Conservation (phyloP, 2,113 vertebrate genomes). For the Plestiodon gilberti region DNA sequence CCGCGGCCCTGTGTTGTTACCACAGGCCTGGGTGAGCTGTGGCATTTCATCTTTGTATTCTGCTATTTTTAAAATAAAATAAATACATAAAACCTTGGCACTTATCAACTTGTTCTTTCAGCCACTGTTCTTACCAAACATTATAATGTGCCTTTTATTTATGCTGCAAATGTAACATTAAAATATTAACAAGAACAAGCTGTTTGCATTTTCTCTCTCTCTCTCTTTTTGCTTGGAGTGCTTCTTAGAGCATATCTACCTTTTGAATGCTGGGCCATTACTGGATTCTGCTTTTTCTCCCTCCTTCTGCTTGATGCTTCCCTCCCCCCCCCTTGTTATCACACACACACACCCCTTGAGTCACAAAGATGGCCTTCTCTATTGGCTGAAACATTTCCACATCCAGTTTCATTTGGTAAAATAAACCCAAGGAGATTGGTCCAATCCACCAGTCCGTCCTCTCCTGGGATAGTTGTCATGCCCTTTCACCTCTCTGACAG, state of each 20-base stretch:
- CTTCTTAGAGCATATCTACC: background rate
- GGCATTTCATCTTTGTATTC: slow-evolving; percentile 27
- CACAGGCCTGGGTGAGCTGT: slow-evolving; percentile 18
- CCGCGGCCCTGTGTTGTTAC: slow-evolving; percentile 16
- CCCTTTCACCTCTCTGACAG: background rate
- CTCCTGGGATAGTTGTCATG: background rate
- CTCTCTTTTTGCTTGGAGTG: background rate
- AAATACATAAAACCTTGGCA: slow-evolving; percentile 14
- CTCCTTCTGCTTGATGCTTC: background rate
- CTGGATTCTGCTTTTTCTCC: background rate
- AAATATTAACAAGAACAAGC: slow-evolving; percentile 71
- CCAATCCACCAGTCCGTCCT: background rate
- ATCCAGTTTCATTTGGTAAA: background rate
- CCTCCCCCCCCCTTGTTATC: background rate
- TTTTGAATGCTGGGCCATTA: background rate
- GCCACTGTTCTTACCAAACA: slow-evolving; percentile 64
- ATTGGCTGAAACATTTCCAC: background rate
- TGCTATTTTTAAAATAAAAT: slow-evolving; percentile 23
- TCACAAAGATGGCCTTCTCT: background rate
- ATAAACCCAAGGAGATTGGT: background rate
- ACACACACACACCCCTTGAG: background rate
- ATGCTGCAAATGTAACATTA: slow-evolving; percentile 81
- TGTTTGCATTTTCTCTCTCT: slow-evolving; percentile 7
- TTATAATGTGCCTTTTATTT: slow-evolving; percentile 82
- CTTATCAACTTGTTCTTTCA: slow-evolving; percentile 41